Percentiles rank a stretch among this genome's conserved stretches.
Evolutionary conservation across 2,797 vertebrate species (phyloP).

Genomic region (Channa striata): DNA sequence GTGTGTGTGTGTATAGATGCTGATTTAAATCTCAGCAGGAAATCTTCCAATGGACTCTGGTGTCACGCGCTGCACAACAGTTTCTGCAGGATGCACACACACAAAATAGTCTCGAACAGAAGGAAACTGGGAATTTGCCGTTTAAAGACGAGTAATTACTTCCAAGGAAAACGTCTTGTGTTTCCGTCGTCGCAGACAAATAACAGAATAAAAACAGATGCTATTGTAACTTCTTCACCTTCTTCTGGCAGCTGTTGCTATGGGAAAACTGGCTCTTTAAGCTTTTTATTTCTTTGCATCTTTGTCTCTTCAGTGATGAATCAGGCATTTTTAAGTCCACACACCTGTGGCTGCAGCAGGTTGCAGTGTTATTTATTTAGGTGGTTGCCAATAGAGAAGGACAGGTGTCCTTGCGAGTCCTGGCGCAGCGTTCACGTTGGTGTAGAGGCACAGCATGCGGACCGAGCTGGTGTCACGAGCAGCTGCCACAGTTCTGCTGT

Average conservation of each 20-base stretch:
- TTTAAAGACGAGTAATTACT: slow-evolving; percentile 19
- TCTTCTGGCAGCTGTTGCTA: slow-evolving; percentile 14
- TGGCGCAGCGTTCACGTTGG: too few species aligned
- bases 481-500: too few species aligned
- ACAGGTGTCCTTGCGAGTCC: too few species aligned
- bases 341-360: not conserved
- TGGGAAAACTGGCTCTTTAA: not conserved
- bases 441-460: not conserved
- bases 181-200: slow-evolving; percentile 3
- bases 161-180: slow-evolving; percentile 3
- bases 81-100: slow-evolving; percentile 22
- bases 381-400: too few species aligned
- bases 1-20: not conserved
- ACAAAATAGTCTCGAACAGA: not conserved
- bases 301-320: slow-evolving; percentile 16
- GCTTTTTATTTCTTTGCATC: not conserved
- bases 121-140: not conserved
- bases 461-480: not conserved
- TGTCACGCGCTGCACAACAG: not conserved
- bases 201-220: slow-evolving; percentile 17
- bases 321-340: slow-evolving; percentile 7
- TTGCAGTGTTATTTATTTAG: not conserved
- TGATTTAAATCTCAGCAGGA: slow-evolving; percentile 46
- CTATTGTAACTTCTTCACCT: slow-evolving; percentile 29
- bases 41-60: slow-evolving; percentile 26